Base-by-base conservation (phyloP, 1,140 invertebrate genomes). In the Capitella teleta region DNA sequence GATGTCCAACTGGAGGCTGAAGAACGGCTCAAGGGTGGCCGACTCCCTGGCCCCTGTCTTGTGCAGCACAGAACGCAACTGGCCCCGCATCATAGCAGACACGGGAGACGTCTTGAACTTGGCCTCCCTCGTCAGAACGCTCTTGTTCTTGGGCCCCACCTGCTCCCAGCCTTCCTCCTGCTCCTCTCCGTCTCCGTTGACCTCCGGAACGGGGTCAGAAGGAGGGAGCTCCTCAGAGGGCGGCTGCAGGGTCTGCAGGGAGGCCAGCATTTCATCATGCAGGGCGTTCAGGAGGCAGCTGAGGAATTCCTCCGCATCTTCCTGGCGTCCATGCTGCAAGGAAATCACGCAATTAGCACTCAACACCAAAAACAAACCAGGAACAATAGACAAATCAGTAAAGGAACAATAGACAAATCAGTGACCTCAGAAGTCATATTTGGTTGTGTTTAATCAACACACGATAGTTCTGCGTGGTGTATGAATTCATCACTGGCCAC, bases 271-370 rank as follows among this genome's bases (percentile, higher is more conserved):
- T 75, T 96, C 92, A 70, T 96, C 92, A 69, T 94, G 91, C 28
- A 96, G 78, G 26, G 85, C 85, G 72, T 96, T 95, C 1, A 95
- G 77, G 41, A 96, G 76, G 71, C 85, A 91, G 12, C 86, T 85
- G 1, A 95, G 76, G 70, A 95, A 95, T 62, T 95, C 91, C 69
- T 95, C 91, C 0, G 91, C 91, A 74, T 95, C 91, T 68, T 95
- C 89, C 66, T 95, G 68, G 46, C 58, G 59, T 10, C 67, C 66
- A 30, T 57, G 51, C 61, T 66, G 51, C 26, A 55, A 58, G 6
- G 19, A 36, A 6, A 40, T 5, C 16, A 5, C 36, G 21, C 12
- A 21, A 38, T n/a, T n/a, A n/a, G n/a, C n/a, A n/a, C n/a, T n/a
- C n/a, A n/a, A n/a, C n/a, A n/a, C n/a, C n/a, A n/a, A n/a, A n/a